These are phyloP conservation scores for Drosophila borborema DNA, from an alignment of 2,888 invertebrate genomes.

Conservation along the genomic window DNA sequence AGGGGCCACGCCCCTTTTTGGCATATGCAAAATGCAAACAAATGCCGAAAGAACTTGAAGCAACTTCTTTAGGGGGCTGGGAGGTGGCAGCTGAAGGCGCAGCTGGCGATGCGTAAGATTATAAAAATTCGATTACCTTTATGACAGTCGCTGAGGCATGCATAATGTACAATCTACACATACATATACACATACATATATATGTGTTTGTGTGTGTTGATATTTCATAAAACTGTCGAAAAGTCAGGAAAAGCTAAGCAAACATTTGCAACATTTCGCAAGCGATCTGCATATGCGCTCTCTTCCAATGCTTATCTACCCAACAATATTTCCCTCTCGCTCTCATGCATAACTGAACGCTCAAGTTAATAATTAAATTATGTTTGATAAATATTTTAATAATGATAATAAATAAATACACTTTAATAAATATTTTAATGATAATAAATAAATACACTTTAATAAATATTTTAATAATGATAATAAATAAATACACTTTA, in stretches of 20 bases:
- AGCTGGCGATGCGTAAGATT: conserved; percentile 40
- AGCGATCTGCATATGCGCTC: not conserved
- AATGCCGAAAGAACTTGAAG: conserved; percentile 10
- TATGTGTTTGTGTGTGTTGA: not conserved
- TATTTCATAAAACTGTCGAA: conserved; percentile 26
- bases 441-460: no score
- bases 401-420: no score
- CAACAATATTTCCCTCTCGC: not conserved
- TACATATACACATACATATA: not conserved
- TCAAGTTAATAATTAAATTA: no score
- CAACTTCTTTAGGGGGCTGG: not conserved
- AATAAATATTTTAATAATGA: no score
- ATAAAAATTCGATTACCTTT: conserved; percentile 54
- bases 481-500: no score
- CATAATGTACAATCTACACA: not conserved
- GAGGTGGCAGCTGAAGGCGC: not conserved
- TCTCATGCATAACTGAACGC: no score
- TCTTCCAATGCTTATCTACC: not conserved
- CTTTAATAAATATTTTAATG: no score
- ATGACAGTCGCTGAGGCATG: conserved; percentile 23
- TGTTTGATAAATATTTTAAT: no score
- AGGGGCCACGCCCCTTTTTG: conserved; percentile 7
- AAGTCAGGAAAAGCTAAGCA: conserved; percentile 20
- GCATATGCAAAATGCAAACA: conserved; percentile 2
- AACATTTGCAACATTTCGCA: not conserved